These are phyloP conservation scores for Cheilinus undulatus DNA, from an alignment of 2,113 vertebrate genomes.

Conservation along the genomic window DNA sequence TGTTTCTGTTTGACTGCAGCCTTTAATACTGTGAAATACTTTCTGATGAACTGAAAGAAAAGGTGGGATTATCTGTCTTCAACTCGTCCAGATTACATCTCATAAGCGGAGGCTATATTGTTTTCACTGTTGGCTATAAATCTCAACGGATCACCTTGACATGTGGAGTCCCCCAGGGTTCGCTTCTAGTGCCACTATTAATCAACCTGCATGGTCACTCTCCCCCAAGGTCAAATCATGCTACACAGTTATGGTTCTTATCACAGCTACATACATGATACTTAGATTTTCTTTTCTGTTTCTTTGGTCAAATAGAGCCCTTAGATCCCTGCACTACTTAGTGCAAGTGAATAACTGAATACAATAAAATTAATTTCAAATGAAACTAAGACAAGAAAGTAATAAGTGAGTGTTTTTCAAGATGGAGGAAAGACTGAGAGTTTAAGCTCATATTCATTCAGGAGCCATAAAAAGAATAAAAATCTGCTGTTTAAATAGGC, in stretches of 20 bases:
- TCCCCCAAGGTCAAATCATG: not conserved
- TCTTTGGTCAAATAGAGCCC: not conserved
- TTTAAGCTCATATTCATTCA: not conserved
- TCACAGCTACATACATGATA: not conserved
- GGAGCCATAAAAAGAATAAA: not conserved
- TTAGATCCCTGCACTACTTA: not conserved
- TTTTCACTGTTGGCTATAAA: not conserved
- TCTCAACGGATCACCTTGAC: not conserved
- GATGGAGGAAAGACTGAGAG: no score
- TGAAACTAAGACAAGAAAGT: no score
- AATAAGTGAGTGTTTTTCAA: no score
- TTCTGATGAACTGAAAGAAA: not conserved
- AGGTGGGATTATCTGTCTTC: not conserved
- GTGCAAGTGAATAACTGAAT: not conserved
- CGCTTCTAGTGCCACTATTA: not conserved
- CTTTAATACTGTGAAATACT: not conserved
- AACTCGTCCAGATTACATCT: not conserved
- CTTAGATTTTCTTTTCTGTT: not conserved
- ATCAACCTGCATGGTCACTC: not conserved
- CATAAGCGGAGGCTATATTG: not conserved
- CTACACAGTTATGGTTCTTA: not conserved
- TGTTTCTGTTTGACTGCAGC: not conserved
- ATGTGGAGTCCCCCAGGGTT: not conserved
- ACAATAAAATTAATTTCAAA: not conserved
- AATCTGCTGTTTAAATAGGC: not conserved